Percentiles rank a stretch among this genome's conserved stretches.
phyloP scores from a whole-genome alignment of 2,113 vertebrate genomes.

The Gallinago undulata region DNA sequence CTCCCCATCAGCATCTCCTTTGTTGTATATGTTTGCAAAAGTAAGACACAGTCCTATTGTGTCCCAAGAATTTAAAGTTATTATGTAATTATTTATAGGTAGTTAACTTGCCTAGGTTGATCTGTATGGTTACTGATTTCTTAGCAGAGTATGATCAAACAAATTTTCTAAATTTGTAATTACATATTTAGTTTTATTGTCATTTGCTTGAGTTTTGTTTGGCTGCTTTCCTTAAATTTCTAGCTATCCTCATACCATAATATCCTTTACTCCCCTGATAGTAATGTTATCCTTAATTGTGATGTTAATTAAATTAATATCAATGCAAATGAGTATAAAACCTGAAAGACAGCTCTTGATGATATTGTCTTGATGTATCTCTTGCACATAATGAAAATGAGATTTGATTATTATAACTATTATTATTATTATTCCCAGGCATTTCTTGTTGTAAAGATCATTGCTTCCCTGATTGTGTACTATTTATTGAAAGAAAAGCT shows the following conservation, averaged over 20 bases:
- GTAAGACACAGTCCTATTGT: background rate
- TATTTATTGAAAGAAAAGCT: background rate
- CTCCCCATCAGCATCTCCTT: background rate
- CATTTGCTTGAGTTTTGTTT: background rate
- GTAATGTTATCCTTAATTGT: background rate
- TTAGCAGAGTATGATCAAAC: background rate
- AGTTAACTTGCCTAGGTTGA: background rate
- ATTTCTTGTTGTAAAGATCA: background rate
- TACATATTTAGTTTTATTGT: background rate
- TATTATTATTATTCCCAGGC: background rate
- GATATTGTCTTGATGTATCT: background rate
- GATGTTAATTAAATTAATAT: background rate
- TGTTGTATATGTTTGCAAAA: accelerated
- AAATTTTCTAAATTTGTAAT: background rate
- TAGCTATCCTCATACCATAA: background rate
- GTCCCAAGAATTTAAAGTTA: background rate
- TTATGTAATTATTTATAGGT: background rate
- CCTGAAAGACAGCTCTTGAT: background rate
- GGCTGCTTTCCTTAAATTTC: background rate
- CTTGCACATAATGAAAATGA: background rate
- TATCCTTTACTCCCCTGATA: background rate
- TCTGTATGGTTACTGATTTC: background rate
- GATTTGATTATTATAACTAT: background rate
- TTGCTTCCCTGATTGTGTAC: background rate
- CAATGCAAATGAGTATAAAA: background rate